These are phyloP conservation scores for Chionodraco myersi DNA, from an alignment of 2,113 vertebrate genomes.

Conservation along the genomic window DNA sequence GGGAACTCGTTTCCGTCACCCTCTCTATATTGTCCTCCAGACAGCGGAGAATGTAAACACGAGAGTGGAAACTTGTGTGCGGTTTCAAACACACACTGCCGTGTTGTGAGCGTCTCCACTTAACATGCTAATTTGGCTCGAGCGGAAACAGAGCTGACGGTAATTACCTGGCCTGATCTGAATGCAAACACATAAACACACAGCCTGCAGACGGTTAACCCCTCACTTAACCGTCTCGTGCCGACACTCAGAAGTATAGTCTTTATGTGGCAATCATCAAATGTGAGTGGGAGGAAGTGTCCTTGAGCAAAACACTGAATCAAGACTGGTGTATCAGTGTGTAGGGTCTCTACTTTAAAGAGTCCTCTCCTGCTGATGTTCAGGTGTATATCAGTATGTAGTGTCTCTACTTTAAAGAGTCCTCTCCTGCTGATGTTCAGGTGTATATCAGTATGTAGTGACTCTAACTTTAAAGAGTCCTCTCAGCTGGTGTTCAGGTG, in stretches of 20 bases:
- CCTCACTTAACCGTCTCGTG: constrained; percentile 30
- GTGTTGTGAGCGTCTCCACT: constrained; percentile 56
- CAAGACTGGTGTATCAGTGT: neutral
- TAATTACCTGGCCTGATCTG: constrained; percentile 66
- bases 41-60: constrained; percentile 40
- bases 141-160: constrained; percentile 53
- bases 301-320: constrained; percentile 1
- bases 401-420: too few relatives aligned
- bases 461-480: too few relatives aligned
- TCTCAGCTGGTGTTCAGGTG: too few relatives aligned
- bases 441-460: too few relatives aligned
- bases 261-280: neutral
- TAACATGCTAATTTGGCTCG: constrained; percentile 65
- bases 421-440: too few relatives aligned
- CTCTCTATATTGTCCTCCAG: constrained; percentile 16
- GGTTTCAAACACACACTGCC: constrained; percentile 35
- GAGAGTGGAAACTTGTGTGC: constrained; percentile 11
- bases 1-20: constrained; percentile 34
- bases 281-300: neutral
- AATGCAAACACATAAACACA: constrained; percentile 53
- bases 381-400: too few relatives aligned
- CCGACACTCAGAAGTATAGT: neutral
- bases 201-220: constrained; percentile 39
- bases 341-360: too few relatives aligned
- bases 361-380: too few relatives aligned